Evolutionary conservation across 1,140 invertebrate species (phyloP), one percentile per base, ranked within the genome.

Genomic region (Idris sp.): DNA sequence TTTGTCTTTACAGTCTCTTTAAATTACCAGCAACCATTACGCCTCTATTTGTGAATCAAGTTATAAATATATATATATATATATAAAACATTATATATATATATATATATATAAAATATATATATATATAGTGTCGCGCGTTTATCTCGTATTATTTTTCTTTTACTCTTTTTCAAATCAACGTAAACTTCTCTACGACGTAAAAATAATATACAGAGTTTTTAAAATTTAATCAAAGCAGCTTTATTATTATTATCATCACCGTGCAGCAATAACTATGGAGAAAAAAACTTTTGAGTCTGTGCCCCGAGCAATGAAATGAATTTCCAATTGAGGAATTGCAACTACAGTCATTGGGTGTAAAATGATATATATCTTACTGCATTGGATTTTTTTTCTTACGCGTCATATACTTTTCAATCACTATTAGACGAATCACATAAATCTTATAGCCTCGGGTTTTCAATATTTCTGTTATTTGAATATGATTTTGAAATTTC

Each of bases 61-160:
- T 68, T 68, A 58, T 68, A 74, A 68, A 68, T 59, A 73, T 73
- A 65, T 44, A 64, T 59, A 41, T n/a, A n/a, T n/a, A n/a, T n/a
- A n/a, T n/a, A n/a, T n/a, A n/a, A n/a, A n/a, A n/a, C n/a, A n/a
- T n/a, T n/a, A n/a, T n/a, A n/a, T n/a, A n/a, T n/a, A n/a, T n/a
- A n/a, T n/a, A n/a, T n/a, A n/a, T n/a, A n/a, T n/a, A n/a, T n/a
- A n/a, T n/a, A n/a, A n/a, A n/a, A n/a, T n/a, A n/a, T n/a, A n/a
- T n/a, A n/a, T n/a, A 59, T 65, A 44, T 38, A 53, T 31, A 65
- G 65, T 28, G 18, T 31, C 26, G 18, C 28, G 28, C 18, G 26
- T 51, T 73, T 58, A 56, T 49, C 41, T 38, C 36, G 8, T 48
- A 61, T 38, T 64, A 73, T 59, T 73, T 53, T 38, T 1, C 43